These are phyloP conservation scores for Drosophila pseudoobscura DNA, from an alignment of 1,140 invertebrate genomes.

Conservation along the genomic window DNA sequence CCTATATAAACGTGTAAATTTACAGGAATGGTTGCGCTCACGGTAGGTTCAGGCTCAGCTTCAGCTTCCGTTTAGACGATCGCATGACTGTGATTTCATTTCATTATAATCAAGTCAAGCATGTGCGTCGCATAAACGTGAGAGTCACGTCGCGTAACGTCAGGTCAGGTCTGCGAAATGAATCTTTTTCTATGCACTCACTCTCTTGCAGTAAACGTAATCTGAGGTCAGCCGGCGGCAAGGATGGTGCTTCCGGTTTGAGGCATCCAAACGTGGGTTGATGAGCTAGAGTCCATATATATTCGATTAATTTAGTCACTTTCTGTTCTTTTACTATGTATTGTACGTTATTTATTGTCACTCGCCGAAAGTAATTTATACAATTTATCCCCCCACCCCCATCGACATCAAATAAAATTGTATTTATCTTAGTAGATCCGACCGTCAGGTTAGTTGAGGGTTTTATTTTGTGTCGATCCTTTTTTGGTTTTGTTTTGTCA, in stretches of 20 bases:
- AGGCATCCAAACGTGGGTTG: conserved; percentile 24
- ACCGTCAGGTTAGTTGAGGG: conserved; percentile 10
- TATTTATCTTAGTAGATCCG: conserved; percentile 18
- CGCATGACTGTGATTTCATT: too few relatives aligned
- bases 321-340: conserved; percentile 6
- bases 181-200: conserved; percentile 3
- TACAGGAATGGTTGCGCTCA: conserved; percentile 5
- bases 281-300: not conserved
- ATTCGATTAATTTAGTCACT: conserved; percentile 5
- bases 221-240: not conserved
- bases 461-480: conserved; percentile 1
- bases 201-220: conserved; percentile 31
- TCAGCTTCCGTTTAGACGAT: too few relatives aligned
- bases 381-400: not conserved
- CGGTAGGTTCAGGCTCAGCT: conserved; percentile 23
- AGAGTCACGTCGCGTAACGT: not conserved
- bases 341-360: conserved; percentile 17
- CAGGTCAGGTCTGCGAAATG: not conserved
- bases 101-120: too few relatives aligned
- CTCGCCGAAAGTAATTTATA: not conserved
- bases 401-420: conserved; percentile 14
- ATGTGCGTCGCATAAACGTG: too few relatives aligned
- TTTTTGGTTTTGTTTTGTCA: not conserved
- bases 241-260: not conserved
- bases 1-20: conserved; percentile 16